phyloP scores from a whole-genome alignment of 1,140 invertebrate genomes.

The Bicyclus anynana region DNA sequence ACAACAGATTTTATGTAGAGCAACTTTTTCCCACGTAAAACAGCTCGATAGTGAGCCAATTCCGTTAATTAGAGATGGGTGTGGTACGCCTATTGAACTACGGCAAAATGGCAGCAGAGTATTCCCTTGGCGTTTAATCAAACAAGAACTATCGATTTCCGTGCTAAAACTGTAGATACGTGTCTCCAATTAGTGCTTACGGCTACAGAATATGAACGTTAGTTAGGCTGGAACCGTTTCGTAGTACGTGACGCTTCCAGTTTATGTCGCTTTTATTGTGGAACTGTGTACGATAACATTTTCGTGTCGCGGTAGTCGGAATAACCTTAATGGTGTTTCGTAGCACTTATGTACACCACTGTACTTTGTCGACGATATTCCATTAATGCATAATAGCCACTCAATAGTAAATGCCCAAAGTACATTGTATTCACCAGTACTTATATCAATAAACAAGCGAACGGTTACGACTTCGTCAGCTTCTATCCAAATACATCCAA shows the following conservation, averaged over 20 bases:
- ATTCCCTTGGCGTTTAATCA: slow-evolving; percentile 52
- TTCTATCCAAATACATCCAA: too few relatives aligned
- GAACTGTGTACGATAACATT: slow-evolving; percentile 8
- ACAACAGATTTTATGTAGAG: slow-evolving; percentile 11
- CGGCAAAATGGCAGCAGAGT: slow-evolving; percentile 40
- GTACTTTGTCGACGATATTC: background rate
- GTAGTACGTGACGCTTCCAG: slow-evolving; percentile 7
- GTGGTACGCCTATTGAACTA: slow-evolving; percentile 30
- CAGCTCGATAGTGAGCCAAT: slow-evolving; percentile 29
- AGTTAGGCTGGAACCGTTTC: slow-evolving; percentile 12
- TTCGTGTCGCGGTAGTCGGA: background rate
- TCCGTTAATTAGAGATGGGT: slow-evolving; percentile 38
- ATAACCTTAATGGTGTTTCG: background rate
- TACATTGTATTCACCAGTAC: too few relatives aligned
- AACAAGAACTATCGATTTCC: slow-evolving; percentile 60
- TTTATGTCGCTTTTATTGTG: slow-evolving; percentile 19
- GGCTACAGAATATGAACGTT: slow-evolving; percentile 34
- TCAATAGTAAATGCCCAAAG: background rate
- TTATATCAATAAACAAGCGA: too few relatives aligned
- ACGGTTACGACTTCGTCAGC: too few relatives aligned
- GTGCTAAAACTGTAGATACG: slow-evolving; percentile 50
- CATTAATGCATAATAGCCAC: background rate
- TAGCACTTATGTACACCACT: background rate
- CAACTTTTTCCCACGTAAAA: slow-evolving; percentile 20
- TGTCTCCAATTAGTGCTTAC: slow-evolving; percentile 58